A percentile compares a stretch with the other conserved stretches of the same genome.
phyloP scores from a whole-genome alignment of 35 echinoderm and acorn worm genomes.

The Ophiothrix spiculata region DNA sequence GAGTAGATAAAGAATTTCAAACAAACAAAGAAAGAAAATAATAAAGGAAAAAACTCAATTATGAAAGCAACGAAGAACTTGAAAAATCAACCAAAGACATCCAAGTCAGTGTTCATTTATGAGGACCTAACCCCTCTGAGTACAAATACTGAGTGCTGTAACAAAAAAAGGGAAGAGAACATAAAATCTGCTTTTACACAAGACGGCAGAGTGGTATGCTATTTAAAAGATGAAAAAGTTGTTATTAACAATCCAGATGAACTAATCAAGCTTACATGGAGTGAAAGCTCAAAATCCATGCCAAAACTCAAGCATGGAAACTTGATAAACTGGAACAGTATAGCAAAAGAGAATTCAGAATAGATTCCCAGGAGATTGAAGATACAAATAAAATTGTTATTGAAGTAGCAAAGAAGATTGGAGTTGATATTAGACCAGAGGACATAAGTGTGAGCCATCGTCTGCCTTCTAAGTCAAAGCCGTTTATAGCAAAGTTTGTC shows the following conservation, averaged over 20 bases:
- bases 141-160: neutral
- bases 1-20: too few relatives aligned
- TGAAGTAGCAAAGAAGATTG: neutral
- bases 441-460: neutral
- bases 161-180: neutral
- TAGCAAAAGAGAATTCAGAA: neutral
- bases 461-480: neutral
- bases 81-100: too few relatives aligned
- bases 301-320: neutral
- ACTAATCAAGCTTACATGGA: neutral
- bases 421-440: neutral
- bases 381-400: neutral
- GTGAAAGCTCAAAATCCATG: too few relatives aligned
- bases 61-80: neutral
- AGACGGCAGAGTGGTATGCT: neutral
- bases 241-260: slow-evolving; percentile 2
- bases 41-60: too few relatives aligned
- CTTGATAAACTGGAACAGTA: neutral
- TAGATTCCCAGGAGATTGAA: neutral
- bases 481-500: neutral
- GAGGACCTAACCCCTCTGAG: neutral
- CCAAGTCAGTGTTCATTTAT: neutral
- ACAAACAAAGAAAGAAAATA: too few relatives aligned
- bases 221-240: neutral
- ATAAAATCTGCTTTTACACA: neutral